Evolutionary conservation across 30 jellyfish, hydroid and myxozoan species (phyloP), one percentile per base, ranked within the genome.

Genomic region (Clytia hemisphaerica): DNA sequence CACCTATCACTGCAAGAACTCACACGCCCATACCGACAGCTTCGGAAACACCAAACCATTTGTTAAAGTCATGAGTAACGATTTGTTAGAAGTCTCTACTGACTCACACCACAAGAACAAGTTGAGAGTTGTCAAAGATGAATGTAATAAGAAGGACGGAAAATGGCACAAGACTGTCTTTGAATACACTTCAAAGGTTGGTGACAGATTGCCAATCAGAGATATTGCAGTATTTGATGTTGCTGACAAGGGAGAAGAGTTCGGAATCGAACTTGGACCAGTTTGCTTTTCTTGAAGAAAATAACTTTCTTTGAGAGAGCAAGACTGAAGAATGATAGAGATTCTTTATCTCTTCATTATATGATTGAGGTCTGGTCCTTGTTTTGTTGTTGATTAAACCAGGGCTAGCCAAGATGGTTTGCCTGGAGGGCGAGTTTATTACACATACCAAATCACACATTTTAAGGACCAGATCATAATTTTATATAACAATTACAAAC

Each of bases 241-340:
- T 4, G 98, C 98, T 32, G 93, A 90, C 51, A 61, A 48, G 1
- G 84, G 62, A 3, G 98, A 90, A 48, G 95, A 81, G 55, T 90
- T 90, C 58, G 98, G 98, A 14, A 48, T 90, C 47, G 95, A 90
- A 71, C 58, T 90, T 15, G 98, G 98, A 16, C 98, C 98, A 28
- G 94, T 90, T 30, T 90, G 98, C 45, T 67, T 67, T 34, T 67
- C 54, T 1, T 67, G 45, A 46, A 4, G n/a, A n/a, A n/a, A n/a
- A n/a, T n/a, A n/a, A n/a, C n/a, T n/a, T n/a, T n/a, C n/a, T n/a
- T n/a, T n/a, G n/a, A n/a, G n/a, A n/a, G n/a, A n/a, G n/a, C n/a
- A n/a, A n/a, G n/a, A n/a, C n/a, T n/a, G n/a, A n/a, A n/a, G n/a
- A n/a, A n/a, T n/a, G n/a, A n/a, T n/a, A n/a, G n/a, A n/a, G n/a